Conservation (phyloP, 2,797 vertebrate species). For the Mionectes olivaceus region DNA sequence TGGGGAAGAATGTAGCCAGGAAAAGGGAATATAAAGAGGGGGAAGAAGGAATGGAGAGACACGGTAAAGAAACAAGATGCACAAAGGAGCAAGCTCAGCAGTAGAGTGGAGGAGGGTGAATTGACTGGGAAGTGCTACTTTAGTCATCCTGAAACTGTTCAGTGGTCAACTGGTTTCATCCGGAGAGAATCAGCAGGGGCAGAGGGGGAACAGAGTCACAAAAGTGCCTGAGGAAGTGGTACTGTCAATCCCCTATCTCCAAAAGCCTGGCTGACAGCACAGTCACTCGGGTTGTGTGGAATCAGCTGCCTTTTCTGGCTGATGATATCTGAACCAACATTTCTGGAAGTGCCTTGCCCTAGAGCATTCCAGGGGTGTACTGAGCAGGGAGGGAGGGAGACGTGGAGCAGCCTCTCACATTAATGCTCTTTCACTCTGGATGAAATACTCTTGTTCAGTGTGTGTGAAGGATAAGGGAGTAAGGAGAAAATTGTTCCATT, state of each 20-base stretch:
- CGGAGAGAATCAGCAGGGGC: not conserved
- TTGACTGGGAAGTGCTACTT: constrained; percentile 25
- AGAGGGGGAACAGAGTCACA: not conserved
- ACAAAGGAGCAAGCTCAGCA: constrained; percentile 29
- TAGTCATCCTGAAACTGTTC: constrained; percentile 48
- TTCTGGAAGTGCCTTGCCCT: constrained; percentile 31
- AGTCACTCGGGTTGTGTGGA: not conserved
- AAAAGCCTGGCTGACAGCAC: constrained; percentile 3
- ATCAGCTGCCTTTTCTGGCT: not conserved
- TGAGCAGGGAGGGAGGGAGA: not conserved
- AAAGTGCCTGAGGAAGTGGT: constrained; percentile 20
- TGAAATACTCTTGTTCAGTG: not conserved
- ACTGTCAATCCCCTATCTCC: not conserved
- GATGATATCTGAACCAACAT: constrained; percentile 9
- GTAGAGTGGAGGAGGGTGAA: not conserved
- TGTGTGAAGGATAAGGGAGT: not conserved
- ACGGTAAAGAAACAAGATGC: not conserved
- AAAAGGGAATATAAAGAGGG: not conserved
- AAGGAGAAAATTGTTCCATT: constrained; percentile 31
- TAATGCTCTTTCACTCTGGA: not conserved
- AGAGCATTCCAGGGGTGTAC: not conserved
- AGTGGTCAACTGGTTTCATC: constrained; percentile 27
- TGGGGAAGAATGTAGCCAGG: not conserved
- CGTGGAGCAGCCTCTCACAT: not conserved
- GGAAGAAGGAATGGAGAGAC: constrained; percentile 22